Evolutionary conservation across 2,113 vertebrate species (phyloP).

Genomic region (Plecotus auritus): DNA sequence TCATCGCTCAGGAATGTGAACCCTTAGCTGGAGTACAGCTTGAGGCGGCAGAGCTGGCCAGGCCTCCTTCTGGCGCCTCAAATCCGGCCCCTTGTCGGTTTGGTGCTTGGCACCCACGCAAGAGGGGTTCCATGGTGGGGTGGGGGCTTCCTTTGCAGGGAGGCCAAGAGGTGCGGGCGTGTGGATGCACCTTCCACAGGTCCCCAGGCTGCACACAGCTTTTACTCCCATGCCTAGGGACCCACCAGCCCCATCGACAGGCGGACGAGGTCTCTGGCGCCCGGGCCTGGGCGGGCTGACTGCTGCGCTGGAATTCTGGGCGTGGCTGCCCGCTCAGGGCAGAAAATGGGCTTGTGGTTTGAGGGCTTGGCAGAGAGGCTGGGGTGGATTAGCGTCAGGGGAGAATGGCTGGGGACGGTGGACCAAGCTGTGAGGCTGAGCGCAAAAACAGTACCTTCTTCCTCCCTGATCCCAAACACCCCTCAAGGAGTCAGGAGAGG

Average conservation of each 20-base stretch:
- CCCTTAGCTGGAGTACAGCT: neutral
- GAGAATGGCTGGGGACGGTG: neutral
- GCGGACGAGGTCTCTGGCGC: neutral
- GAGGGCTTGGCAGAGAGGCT: neutral
- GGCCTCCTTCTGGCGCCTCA: neutral
- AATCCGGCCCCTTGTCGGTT: neutral
- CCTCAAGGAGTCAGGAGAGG: neutral
- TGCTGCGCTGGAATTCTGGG: constrained; percentile 25
- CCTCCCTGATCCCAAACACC: neutral
- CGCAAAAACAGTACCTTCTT: too few species aligned
- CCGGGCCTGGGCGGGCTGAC: neutral
- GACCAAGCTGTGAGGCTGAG: neutral
- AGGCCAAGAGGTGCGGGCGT: neutral
- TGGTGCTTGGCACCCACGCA: neutral
- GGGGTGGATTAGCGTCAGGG: neutral
- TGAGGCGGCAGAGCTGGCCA: neutral
- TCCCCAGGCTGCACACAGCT: neutral
- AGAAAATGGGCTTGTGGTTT: neutral
- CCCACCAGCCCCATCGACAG: neutral
- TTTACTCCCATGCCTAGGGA: neutral
- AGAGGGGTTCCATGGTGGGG: neutral
- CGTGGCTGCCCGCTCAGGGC: neutral
- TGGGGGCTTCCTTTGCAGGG: neutral
- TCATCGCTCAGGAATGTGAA: neutral
- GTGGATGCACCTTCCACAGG: neutral